phyloP scores from a whole-genome alignment of 2,797 vertebrate species.

The Halcyon badia region DNA sequence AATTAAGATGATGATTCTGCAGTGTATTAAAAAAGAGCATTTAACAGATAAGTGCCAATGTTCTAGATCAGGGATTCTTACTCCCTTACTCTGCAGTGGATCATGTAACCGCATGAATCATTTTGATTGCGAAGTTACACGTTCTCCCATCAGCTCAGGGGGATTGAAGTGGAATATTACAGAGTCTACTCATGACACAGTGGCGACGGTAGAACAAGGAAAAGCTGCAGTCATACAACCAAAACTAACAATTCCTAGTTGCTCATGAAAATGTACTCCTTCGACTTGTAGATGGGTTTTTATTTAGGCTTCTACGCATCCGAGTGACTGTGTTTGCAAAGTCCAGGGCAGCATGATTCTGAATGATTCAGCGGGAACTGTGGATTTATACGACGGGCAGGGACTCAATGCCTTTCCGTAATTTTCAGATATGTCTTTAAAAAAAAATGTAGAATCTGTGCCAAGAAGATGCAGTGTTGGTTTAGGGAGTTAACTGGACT shows the following conservation, averaged over 20 bases:
- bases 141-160: not conserved
- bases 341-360: not conserved
- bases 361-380: not conserved
- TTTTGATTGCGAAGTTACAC: not conserved
- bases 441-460: not conserved
- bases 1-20: slow-evolving; percentile 25
- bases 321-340: accelerated
- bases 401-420: slow-evolving; percentile 6
- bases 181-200: not conserved
- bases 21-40: not conserved
- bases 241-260: not conserved
- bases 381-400: slow-evolving; percentile 4
- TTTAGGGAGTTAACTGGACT: slow-evolving; percentile 10
- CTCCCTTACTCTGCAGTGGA: slow-evolving; percentile 21
- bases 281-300: not conserved
- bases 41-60: slow-evolving; percentile 50
- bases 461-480: slow-evolving; percentile 13
- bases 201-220: not conserved
- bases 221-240: not conserved
- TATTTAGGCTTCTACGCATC: not conserved
- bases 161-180: slow-evolving; percentile 37
- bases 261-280: not conserved
- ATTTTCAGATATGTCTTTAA: slow-evolving; percentile 29
- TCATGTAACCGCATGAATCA: slow-evolving; percentile 54
- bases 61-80: slow-evolving; percentile 51